Evolutionary conservation across 2,888 invertebrate species (phyloP).

Genomic region (Morpho achilles): DNA sequence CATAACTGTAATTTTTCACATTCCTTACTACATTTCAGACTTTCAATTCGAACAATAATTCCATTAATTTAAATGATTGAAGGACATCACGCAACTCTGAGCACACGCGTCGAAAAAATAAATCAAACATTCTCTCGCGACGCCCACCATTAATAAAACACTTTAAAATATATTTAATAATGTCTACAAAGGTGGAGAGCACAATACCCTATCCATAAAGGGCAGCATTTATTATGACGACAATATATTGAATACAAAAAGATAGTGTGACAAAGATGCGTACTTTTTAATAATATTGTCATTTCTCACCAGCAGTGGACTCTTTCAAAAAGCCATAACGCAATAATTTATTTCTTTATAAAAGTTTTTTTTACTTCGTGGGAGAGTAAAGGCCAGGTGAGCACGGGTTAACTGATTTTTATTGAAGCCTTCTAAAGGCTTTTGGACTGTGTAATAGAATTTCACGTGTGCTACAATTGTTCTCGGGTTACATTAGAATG

Average conservation of each 20-base stretch:
- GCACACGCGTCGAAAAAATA: constrained; percentile 79
- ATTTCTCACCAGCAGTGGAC: constrained; percentile 79
- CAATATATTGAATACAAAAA: constrained; percentile 79
- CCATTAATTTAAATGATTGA: constrained; percentile 55
- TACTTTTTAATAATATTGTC: constrained; percentile 80
- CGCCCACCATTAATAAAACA: constrained; percentile 79
- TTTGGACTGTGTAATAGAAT: constrained; percentile 25
- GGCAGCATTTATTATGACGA: constrained; percentile 78
- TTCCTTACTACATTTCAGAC: neutral
- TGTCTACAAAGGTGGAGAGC: constrained; percentile 72
- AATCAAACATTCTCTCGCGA: constrained; percentile 72
- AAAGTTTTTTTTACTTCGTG: constrained; percentile 71
- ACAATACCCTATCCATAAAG: constrained; percentile 75
- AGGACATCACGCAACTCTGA: constrained; percentile 56
- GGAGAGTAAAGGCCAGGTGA: constrained; percentile 69
- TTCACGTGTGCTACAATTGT: constrained; percentile 12
- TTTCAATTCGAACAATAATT: constrained; percentile 20
- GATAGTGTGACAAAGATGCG: constrained; percentile 78
- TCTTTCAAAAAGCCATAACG: constrained; percentile 79
- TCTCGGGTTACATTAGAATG: constrained; percentile 4
- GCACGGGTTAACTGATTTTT: constrained; percentile 62
- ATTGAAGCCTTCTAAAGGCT: constrained; percentile 33
- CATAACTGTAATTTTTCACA: too few species aligned
- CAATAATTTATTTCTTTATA: constrained; percentile 79
- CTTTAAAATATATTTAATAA: constrained; percentile 79